Conservation (phyloP, 2,888 invertebrate species). For the Nowickia ferox region DNA sequence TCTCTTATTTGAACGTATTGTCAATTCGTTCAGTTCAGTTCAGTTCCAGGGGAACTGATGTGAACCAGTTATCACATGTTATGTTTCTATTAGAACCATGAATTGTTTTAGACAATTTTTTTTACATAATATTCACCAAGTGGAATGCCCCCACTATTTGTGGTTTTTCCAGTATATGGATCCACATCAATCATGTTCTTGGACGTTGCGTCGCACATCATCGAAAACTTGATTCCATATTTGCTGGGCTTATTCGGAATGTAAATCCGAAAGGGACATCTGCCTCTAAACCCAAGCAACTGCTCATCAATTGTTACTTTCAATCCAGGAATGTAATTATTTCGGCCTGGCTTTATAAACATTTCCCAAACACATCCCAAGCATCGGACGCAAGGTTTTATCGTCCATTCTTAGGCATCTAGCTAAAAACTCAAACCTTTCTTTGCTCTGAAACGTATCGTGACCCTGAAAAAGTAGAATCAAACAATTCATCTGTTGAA, state of each 20-base stretch:
- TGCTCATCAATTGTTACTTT: constrained; percentile 22
- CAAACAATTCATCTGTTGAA: not conserved
- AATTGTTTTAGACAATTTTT: constrained; percentile 27
- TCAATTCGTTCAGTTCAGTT: no score
- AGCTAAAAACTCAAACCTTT: constrained; percentile 6
- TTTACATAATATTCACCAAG: constrained; percentile 50
- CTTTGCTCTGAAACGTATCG: not conserved
- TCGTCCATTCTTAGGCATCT: constrained; percentile 42
- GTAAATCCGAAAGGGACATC: no score
- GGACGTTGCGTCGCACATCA: constrained; percentile 56
- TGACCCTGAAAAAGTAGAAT: not conserved
- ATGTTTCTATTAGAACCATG: constrained; percentile 34
- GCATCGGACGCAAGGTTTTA: constrained; percentile 9
- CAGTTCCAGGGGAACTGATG: constrained; percentile 53
- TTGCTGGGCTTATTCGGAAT: constrained; percentile 71
- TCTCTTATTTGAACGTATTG: constrained; percentile 44
- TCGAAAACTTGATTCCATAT: no score
- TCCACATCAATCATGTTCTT: constrained; percentile 51
- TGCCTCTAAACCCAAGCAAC: no score
- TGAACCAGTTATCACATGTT: constrained; percentile 56
- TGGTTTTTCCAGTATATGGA: constrained; percentile 48
- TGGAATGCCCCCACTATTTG: constrained; percentile 23
- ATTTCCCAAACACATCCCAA: constrained; percentile 23
- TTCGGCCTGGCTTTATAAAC: constrained; percentile 16
- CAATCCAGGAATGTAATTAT: constrained; percentile 24